phyloP scores from a whole-genome alignment of 1,140 invertebrate species.

The Ctenoplectra terminalis region DNA sequence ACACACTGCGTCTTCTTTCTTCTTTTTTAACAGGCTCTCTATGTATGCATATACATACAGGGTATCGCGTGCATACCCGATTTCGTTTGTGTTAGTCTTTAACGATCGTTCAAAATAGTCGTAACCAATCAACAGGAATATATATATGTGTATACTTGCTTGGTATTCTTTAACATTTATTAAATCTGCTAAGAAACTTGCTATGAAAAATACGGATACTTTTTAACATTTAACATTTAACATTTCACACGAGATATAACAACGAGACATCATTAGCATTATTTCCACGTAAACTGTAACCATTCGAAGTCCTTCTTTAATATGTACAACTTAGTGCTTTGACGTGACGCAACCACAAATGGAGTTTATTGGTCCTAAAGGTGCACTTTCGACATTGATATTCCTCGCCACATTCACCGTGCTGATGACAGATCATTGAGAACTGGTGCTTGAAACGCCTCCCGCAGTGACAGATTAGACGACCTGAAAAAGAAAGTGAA shows the following conservation, averaged over 20 bases:
- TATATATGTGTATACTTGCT: too few species aligned
- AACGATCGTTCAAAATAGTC: background rate
- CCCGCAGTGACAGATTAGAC: conserved; percentile 63
- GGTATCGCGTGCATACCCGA: too few species aligned
- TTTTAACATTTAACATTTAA: background rate
- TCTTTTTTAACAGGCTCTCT: background rate
- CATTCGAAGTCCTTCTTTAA: background rate
- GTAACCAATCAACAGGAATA: background rate
- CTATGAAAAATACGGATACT: background rate
- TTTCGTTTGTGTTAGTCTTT: background rate
- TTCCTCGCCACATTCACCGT: conserved; percentile 80
- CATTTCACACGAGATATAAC: too few species aligned
- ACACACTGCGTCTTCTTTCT: conserved; percentile 7
- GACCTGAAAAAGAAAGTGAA: conserved; percentile 73
- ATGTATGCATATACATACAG: background rate
- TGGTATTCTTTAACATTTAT: background rate
- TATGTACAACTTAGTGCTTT: background rate
- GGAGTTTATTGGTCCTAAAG: conserved; percentile 29
- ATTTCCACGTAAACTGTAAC: too few species aligned
- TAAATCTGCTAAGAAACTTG: background rate
- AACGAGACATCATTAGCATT: too few species aligned
- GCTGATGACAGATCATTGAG: conserved; percentile 81
- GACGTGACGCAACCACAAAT: conserved; percentile 38
- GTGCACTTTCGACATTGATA: conserved; percentile 68
- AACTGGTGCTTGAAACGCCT: conserved; percentile 77